phyloP scores from a whole-genome alignment of 2,113 vertebrate genomes.

The human (Homo sapiens) region DNA sequence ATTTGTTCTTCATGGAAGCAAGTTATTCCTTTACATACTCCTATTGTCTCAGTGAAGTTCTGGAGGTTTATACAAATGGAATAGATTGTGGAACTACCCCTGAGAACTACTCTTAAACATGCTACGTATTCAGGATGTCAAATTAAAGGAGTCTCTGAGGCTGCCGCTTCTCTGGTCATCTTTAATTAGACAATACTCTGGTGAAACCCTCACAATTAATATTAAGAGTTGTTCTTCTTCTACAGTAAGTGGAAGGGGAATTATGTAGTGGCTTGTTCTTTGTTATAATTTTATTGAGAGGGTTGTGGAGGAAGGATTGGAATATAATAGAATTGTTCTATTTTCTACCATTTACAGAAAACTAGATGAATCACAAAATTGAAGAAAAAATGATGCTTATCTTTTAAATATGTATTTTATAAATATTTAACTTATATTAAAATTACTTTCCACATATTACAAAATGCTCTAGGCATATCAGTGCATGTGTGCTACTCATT shows the following conservation, averaged over 20 bases:
- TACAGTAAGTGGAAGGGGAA: neutral
- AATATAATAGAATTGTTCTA: neutral
- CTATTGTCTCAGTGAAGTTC: constrained; percentile 22
- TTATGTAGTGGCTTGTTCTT: constrained; percentile 1
- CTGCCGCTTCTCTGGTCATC: constrained; percentile 6
- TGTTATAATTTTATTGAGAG: neutral
- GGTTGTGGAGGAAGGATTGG: neutral
- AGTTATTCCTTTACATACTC: neutral
- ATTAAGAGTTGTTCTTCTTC: constrained; percentile 61
- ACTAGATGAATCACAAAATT: neutral
- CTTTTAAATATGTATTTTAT: neutral
- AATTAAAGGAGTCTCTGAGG: constrained; percentile 38
- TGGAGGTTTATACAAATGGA: constrained; percentile 45
- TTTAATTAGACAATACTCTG: constrained; percentile 62
- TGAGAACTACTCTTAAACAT: constrained; percentile 37
- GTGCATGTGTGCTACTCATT: neutral
- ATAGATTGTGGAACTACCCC: neutral
- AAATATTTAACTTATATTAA: neutral
- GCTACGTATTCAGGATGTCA: constrained; percentile 21
- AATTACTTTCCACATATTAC: neutral
- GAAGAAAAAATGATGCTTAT: neutral
- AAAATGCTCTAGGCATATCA: neutral
- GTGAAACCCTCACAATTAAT: constrained; percentile 50
- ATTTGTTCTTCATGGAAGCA: constrained; percentile 15
- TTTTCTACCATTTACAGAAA: neutral